Evolutionary conservation across 2,113 vertebrate species (phyloP).

Genomic region (Microcebus griseorufus): DNA sequence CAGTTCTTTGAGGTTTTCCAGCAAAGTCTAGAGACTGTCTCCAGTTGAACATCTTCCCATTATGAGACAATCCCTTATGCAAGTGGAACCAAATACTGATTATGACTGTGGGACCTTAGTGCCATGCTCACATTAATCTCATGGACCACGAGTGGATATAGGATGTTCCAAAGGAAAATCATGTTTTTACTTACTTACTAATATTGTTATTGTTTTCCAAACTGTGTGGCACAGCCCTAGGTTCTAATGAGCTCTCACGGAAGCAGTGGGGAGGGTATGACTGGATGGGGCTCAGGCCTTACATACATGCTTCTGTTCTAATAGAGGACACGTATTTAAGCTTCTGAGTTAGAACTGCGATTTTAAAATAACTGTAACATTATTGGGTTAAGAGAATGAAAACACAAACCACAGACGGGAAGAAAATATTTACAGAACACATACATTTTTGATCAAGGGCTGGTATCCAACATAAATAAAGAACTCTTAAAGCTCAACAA

Average conservation of each 20-base stretch:
- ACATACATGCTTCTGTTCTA: neutral
- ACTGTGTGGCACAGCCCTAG: no score
- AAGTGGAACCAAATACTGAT: neutral
- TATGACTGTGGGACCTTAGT: neutral
- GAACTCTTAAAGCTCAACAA: neutral
- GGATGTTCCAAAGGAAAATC: neutral
- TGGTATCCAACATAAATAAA: neutral
- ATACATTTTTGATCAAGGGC: neutral
- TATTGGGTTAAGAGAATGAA: neutral
- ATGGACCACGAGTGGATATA: neutral
- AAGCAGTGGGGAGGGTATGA: accelerated
- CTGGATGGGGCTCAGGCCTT: neutral
- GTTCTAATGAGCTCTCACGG: accelerated
- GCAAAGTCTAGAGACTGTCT: neutral
- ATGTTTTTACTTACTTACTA: neutral
- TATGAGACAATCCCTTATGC: neutral
- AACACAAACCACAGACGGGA: neutral
- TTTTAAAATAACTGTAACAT: neutral
- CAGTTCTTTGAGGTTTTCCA: neutral
- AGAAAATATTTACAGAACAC: neutral
- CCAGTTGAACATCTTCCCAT: neutral
- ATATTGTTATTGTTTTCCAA: neutral
- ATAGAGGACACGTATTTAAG: neutral
- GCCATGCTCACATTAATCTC: neutral
- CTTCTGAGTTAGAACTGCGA: neutral